Evolutionary conservation across 2,888 invertebrate genomes (phyloP), one percentile per base, ranked within the genome.

Genomic region (Bombyx huttoni): DNA sequence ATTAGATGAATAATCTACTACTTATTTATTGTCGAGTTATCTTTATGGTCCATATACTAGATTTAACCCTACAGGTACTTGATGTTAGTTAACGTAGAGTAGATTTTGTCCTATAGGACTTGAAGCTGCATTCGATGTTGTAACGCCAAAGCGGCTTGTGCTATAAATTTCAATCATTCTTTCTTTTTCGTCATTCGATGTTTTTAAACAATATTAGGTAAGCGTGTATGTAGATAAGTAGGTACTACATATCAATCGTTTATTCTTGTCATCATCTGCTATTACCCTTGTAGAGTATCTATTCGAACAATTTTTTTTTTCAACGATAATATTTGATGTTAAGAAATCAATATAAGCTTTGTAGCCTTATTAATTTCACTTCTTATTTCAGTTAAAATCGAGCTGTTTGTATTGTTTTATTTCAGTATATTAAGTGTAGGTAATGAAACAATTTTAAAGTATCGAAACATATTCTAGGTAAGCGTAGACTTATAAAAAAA

Each of bases 21-120:
- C 65, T 63, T 69, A 67, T 71, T 67, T 63, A 68, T 65, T 68
- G 64, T 65, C 67, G 24, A 24, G 24, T 24, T 64, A 62, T 60
- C 53, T 55, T 54, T 73, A 75, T 69, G 71, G 71, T 81, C 77
- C 76, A 74, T 73, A 68, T 75, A 67, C 64, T 79, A 80, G 72
- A 67, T 56, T 76, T 72, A 73, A 72, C 61, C 66, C 64, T 73
- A 74, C 78, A 79, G 81, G 76, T 79, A 81, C 67, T 85, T 67
- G 78, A 64, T 84, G 82, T 82, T 85, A 83, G 83, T 72, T 77
- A 68, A 47, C 67, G 72, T 78, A 81, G 75, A 59, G 67, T 81
- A 80, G 75, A 68, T 69, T 66, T 64, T 65, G 65, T 72, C 70
- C 69, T 68, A 62, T 67, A 73, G 70, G 64, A 67, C 65, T 55